phyloP scores from a whole-genome alignment of 2,113 vertebrate species.

The Callithrix jacchus region DNA sequence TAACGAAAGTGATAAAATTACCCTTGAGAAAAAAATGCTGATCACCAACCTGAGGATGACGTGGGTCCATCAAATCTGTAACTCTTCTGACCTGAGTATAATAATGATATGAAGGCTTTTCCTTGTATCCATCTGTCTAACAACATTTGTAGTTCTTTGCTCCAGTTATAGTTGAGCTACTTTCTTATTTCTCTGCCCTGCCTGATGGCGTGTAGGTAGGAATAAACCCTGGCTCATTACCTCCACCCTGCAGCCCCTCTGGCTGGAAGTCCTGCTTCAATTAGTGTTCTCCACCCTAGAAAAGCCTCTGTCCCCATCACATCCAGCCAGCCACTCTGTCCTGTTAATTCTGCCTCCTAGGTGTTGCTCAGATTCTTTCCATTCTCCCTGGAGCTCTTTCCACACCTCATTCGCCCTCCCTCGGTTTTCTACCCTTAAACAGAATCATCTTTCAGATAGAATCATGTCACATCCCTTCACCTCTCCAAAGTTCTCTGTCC shows the following conservation, averaged over 20 bases:
- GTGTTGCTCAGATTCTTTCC: neutral
- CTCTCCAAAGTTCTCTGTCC: neutral
- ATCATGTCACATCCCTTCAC: neutral
- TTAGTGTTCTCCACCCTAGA: neutral
- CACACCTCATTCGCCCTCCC: neutral
- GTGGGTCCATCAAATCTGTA: neutral
- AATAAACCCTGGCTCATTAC: neutral
- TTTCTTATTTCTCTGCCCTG: constrained; percentile 21
- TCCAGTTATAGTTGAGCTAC: neutral
- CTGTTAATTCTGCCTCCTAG: neutral
- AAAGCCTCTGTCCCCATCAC: neutral
- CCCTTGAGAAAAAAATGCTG: neutral
- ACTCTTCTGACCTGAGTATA: neutral
- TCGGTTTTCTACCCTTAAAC: neutral
- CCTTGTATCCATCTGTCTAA: neutral
- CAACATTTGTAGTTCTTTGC: constrained; percentile 20
- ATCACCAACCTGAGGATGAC: neutral
- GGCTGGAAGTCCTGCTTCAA: neutral
- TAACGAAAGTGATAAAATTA: neutral
- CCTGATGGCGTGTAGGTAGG: neutral
- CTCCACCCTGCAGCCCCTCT: neutral
- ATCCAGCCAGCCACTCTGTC: neutral
- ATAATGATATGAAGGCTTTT: neutral
- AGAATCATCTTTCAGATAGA: constrained; percentile 17
- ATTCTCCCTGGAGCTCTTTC: neutral